Evolutionary conservation across 2,113 vertebrate species (phyloP).

Genomic region (Micronycteris hirsuta): DNA sequence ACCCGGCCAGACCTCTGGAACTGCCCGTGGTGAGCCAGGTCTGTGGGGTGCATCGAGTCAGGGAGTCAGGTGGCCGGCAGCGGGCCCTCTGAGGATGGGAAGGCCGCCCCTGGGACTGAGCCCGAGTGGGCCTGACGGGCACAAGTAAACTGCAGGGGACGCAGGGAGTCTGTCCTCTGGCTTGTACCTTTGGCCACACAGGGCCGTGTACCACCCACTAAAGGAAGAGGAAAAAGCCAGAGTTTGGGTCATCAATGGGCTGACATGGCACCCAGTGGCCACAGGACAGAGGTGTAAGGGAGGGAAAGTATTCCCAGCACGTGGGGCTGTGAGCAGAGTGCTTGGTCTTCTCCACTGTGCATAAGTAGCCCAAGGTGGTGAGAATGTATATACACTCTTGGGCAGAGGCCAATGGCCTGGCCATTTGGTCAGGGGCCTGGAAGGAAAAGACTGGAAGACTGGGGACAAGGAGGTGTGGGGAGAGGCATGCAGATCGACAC

Average conservation of each 20-base stretch:
- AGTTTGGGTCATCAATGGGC: not conserved
- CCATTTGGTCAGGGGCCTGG: not conserved
- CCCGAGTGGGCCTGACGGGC: not conserved
- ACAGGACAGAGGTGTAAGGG: not conserved
- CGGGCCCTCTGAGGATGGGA: not conserved
- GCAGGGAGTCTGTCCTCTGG: not conserved
- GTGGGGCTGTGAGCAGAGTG: not conserved
- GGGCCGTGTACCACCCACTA: not conserved
- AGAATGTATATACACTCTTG: not conserved
- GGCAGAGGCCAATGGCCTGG: not conserved
- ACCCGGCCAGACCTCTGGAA: not conserved
- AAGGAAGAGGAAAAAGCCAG: not conserved
- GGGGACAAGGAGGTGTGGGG: not conserved
- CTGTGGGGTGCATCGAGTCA: not conserved
- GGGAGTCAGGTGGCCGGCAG: not conserved
- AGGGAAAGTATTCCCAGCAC: not conserved
- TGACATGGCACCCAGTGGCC: not conserved
- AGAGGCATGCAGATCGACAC: not conserved
- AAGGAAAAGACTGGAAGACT: not conserved
- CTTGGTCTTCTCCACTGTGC: not conserved
- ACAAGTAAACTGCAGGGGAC: not conserved
- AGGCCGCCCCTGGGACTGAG: not conserved
- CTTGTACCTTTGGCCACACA: not conserved
- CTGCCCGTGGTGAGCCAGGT: not conserved
- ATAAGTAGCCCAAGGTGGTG: not conserved